Evolutionary conservation across 2,113 vertebrate species (phyloP).

Genomic region (Siphamia tubifer): DNA sequence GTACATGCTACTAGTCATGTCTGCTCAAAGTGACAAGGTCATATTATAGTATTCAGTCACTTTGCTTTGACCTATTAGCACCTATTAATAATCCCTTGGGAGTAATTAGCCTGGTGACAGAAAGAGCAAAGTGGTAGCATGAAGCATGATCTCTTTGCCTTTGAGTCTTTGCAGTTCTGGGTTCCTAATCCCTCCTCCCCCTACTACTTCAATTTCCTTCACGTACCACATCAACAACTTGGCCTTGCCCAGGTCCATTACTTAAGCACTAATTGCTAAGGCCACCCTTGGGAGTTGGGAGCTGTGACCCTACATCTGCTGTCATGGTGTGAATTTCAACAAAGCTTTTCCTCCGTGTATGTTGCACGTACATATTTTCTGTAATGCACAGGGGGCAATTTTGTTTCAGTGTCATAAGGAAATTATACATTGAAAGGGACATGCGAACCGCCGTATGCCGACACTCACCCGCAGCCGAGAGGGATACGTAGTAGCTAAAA

Average conservation of each 20-base stretch:
- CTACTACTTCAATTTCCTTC: conserved; percentile 13
- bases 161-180: neutral
- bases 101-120: conserved; percentile 32
- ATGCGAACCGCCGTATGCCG: neutral
- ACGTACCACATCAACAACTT: conserved; percentile 38
- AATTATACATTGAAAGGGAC: neutral
- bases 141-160: conserved; percentile 51
- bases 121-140: neutral
- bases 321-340: conserved; percentile 44
- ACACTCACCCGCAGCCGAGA: neutral
- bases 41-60: neutral
- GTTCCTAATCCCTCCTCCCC: neutral
- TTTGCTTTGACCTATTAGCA: conserved; percentile 16
- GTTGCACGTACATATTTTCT: neutral
- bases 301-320: conserved; percentile 43
- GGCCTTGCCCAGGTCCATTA: conserved; percentile 16
- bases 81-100: conserved; percentile 45
- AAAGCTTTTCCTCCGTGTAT: neutral
- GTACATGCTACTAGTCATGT: neutral
- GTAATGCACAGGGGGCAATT: neutral
- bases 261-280: conserved; percentile 55
- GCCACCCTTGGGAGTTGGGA: conserved; percentile 40
- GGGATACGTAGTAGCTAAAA: neutral
- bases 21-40: neutral
- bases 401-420: neutral